These are phyloP conservation scores for Dromius quadrimaculatus DNA, from an alignment of 2,888 invertebrate species.

Conservation along the genomic window DNA sequence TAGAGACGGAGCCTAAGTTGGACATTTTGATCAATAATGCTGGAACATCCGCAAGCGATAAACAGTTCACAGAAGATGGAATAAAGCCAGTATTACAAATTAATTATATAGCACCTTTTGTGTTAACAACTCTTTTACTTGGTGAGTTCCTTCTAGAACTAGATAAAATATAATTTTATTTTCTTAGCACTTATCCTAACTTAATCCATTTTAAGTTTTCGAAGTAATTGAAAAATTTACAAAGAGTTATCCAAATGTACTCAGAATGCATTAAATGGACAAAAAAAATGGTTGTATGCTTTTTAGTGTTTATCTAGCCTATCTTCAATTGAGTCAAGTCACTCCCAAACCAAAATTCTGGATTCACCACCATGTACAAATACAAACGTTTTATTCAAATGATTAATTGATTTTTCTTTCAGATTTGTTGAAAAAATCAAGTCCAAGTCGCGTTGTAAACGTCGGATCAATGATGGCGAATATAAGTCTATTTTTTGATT, in stretches of 20 bases:
- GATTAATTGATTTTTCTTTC: constrained; percentile 53
- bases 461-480: constrained; percentile 59
- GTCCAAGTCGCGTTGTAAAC: constrained; percentile 63
- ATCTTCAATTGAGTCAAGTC: too few species aligned
- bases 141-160: constrained; percentile 64
- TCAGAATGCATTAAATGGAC: too few species aligned
- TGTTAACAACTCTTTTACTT: constrained; percentile 75
- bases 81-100: constrained; percentile 76
- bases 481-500: constrained; percentile 36
- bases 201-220: neutral
- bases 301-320: too few species aligned
- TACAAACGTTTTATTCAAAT: too few species aligned
- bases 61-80: constrained; percentile 73
- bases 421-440: constrained; percentile 63
- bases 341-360: too few species aligned
- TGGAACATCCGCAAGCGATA: constrained; percentile 68
- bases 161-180: too few species aligned
- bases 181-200: too few species aligned
- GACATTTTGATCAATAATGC: constrained; percentile 79
- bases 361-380: too few species aligned
- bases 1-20: constrained; percentile 69
- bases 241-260: too few species aligned
- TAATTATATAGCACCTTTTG: constrained; percentile 80
- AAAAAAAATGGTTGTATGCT: too few species aligned
- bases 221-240: neutral